Evolutionary conservation across 2,113 vertebrate genomes (phyloP), one percentile per base, ranked within the genome.

Genomic region (Tragelaphus strepsiceros): DNA sequence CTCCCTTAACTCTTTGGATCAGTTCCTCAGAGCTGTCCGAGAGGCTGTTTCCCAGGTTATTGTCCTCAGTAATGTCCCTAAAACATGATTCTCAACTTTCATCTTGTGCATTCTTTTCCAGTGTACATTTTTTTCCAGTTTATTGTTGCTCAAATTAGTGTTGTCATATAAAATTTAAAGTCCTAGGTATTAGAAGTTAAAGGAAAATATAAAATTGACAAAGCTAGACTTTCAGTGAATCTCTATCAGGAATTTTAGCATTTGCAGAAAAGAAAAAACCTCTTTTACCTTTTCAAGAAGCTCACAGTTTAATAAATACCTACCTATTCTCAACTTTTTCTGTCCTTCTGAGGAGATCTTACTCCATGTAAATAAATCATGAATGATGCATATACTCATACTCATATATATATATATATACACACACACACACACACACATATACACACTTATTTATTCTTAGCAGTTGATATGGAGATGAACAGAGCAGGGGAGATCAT

Each of bases 281-380:
- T 53, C 46, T 89, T 95, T 83, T 71, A 43, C 39, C 13, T 85
- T 92, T 83, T 7, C 49, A 96, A 88, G 59, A 93, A 93, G 32
- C 24, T 43, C 71, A 77, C 24, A 77, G 74, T 46, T 46, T 78
- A 78, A 78, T 16, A 89, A 85, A 67, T 94, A 11, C 39, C 53
- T 86, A 19, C 28, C 5, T 51, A 30, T 84, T 92, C 90, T 90
- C 58, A 93, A 35, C 67, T 54, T 88, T 77, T 32, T 17, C 46
- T 71, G 64, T 95, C 17, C 17, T 88, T 54, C 10, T 12, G 58
- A 92, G 10, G 1, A 43, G 14, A 85, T 95, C 46, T 96, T 77
- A 81, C 32, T 80, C 32, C 26, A 83, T 11, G 9, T 35, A 13
- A 43, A 64, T 81, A 67, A 28, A 71, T 85, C 61, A n/a, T 81